Base-by-base conservation (phyloP, 2,797 vertebrate genomes). In the Balearica regulorum region DNA sequence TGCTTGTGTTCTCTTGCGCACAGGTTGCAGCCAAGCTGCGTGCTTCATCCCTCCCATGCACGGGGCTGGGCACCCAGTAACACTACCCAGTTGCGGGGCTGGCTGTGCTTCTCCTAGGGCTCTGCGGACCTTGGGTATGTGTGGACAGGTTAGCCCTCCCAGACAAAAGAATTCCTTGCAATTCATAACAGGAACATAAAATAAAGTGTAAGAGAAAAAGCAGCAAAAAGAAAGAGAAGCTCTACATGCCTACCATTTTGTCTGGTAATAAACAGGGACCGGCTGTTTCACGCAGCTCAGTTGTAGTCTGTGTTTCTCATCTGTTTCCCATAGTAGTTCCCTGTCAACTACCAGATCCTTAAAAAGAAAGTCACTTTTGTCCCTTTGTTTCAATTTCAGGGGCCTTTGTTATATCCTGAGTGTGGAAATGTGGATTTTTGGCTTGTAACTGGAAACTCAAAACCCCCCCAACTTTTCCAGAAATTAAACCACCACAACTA, bases 311-410 rank as follows among this genome's bases (percentile, higher is more conserved):
- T 70, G 57, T 94, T 92, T 93, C 78, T 95, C 89, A 75, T 95
- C 93, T 94, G 87, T 92, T 96, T 95, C 75, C 87, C 58, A 85
- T 89, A 89, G 82, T 33, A 89, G 75, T 62, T 89, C 57, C 77
- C 88, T 55, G 87, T 95, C 89, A 96, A 48, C 54, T 88, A 91
- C 65, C 69, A 93, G 66, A 88, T 91, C 62, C 58, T 83, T 89
- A 83, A 89, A 84, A 96, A 85, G 65, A 89, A 95, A 87, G 92
- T 94, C 28, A 83, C 61, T 89, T 91, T 89, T 94, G 83, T 95
- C 61, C 49, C 35, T 83, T 68, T 93, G 64, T 65, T 89, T 91
- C 75, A 57, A 33, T 94, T 93, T 87, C 79, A 78, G 57, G 60
- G 79, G 48, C 39, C 51, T 92, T 94, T 96, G 81, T 96, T 91